These are phyloP conservation scores for Megastigmus dorsalis DNA, from an alignment of 2,888 invertebrate species.

Conservation along the genomic window DNA sequence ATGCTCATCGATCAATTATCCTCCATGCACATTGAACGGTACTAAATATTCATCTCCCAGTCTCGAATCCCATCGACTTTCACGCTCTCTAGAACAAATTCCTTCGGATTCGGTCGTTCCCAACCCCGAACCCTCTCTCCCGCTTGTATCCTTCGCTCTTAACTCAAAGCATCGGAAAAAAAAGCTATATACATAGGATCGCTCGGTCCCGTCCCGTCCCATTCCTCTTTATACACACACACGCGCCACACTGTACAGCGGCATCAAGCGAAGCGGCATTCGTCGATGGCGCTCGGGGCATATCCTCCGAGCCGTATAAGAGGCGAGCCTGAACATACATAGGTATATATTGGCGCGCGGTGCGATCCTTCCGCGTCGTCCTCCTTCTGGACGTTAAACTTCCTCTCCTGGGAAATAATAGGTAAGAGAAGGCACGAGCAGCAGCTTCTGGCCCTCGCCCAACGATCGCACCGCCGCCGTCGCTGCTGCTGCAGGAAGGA, in stretches of 20 bases:
- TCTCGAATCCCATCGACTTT: too few species aligned
- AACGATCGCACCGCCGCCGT: slow-evolving; percentile 17
- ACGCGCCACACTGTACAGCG: too few species aligned
- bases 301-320: background rate
- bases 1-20: too few species aligned
- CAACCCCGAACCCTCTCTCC: too few species aligned
- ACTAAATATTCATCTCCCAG: too few species aligned
- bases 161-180: background rate
- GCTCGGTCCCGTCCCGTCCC: too few species aligned
- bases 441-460: slow-evolving; percentile 26
- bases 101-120: too few species aligned
- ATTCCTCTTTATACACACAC: too few species aligned
- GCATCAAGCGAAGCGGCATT: slow-evolving; percentile 31
- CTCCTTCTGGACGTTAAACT: slow-evolving; percentile 55
- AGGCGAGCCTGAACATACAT: background rate
- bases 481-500: too few species aligned
- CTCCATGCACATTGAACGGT: too few species aligned
- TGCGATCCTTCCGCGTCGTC: slow-evolving; percentile 17
- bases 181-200: background rate
- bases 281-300: slow-evolving; percentile 36
- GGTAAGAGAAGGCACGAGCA: slow-evolving; percentile 35
- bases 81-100: too few species aligned
- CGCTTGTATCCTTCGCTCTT: too few species aligned
- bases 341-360: background rate
- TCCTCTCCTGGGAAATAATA: slow-evolving; percentile 56